A percentile compares a stretch with the other conserved stretches of the same genome.
Conservation (phyloP, 1,140 invertebrate genomes). For the Chironomus tepperi region DNA sequence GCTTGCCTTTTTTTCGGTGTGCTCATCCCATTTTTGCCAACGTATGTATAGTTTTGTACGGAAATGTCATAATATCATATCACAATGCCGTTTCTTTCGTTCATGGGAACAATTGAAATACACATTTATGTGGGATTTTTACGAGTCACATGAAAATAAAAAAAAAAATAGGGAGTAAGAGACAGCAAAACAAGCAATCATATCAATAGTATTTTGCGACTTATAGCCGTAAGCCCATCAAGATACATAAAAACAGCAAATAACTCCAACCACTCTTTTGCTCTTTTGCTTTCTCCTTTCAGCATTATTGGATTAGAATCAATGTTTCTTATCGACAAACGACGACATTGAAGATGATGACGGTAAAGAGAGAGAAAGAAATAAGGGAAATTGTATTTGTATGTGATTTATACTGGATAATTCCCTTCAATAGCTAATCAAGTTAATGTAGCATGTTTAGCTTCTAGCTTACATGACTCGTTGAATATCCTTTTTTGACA, state of each 20-base stretch:
- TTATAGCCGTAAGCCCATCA: slow-evolving; percentile 21
- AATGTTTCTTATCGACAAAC: slow-evolving; percentile 8
- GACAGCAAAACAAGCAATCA: slow-evolving; percentile 14
- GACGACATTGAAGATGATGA: neutral
- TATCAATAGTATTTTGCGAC: neutral
- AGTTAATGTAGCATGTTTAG: slow-evolving; percentile 21
- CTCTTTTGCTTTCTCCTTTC: neutral
- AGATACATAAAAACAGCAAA: neutral
- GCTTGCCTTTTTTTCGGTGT: no score
- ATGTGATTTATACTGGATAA: slow-evolving; percentile 21
- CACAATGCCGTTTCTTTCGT: no score
- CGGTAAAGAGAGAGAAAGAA: neutral
- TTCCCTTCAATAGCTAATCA: slow-evolving; percentile 21
- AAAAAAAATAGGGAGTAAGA: neutral
- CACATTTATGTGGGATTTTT: neutral
- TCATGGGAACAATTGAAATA: no score
- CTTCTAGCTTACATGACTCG: neutral
- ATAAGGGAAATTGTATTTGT: slow-evolving; percentile 12
- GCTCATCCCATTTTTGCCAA: no score
- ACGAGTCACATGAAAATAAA: neutral
- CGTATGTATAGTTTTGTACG: neutral
- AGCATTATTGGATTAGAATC: slow-evolving; percentile 20
- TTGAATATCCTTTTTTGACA: neutral
- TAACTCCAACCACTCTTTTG: neutral
- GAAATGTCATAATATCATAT: neutral